phyloP scores from a whole-genome alignment of 2,797 vertebrate species.

The Urocyon cinereoargenteus region DNA sequence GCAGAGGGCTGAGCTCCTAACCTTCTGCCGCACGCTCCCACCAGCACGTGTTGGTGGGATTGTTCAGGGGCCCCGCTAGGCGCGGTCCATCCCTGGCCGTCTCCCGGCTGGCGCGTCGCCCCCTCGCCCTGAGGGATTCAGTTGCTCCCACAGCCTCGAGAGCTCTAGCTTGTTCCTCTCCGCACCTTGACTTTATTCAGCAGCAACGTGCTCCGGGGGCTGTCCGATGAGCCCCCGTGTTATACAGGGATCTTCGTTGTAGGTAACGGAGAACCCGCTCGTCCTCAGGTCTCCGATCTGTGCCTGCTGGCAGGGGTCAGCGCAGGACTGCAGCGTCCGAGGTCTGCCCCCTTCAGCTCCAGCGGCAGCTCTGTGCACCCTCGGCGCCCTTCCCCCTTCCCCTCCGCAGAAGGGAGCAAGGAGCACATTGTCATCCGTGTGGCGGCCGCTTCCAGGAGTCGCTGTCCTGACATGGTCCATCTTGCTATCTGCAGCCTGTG shows the following conservation, averaged over 20 bases:
- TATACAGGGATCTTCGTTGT: not conserved
- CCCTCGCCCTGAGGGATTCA: not conserved
- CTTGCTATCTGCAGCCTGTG: not conserved
- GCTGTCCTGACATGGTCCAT: fast-evolving
- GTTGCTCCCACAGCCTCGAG: not conserved
- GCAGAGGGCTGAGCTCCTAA: too few species aligned
- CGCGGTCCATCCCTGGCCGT: not conserved
- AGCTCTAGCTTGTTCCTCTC: not conserved
- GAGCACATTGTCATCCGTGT: fast-evolving
- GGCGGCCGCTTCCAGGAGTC: fast-evolving
- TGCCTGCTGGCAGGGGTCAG: fast-evolving
- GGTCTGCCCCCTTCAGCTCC: not conserved
- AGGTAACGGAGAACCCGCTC: fast-evolving
- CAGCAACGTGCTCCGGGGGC: fast-evolving
- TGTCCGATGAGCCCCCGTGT: not conserved
- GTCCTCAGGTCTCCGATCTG: not conserved
- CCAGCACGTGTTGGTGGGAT: not conserved
- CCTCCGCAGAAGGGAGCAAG: fast-evolving
- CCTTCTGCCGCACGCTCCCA: fast-evolving
- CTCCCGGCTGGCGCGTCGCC: fast-evolving
- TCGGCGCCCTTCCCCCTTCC: fast-evolving
- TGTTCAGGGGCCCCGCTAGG: too few species aligned
- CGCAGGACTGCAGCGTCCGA: not conserved
- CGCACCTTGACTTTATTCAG: fast-evolving
- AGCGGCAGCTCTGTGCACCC: fast-evolving